Evolutionary conservation across 2,113 vertebrate species (phyloP), one percentile per base, ranked within the genome.

Genomic region (Murina feae): DNA sequence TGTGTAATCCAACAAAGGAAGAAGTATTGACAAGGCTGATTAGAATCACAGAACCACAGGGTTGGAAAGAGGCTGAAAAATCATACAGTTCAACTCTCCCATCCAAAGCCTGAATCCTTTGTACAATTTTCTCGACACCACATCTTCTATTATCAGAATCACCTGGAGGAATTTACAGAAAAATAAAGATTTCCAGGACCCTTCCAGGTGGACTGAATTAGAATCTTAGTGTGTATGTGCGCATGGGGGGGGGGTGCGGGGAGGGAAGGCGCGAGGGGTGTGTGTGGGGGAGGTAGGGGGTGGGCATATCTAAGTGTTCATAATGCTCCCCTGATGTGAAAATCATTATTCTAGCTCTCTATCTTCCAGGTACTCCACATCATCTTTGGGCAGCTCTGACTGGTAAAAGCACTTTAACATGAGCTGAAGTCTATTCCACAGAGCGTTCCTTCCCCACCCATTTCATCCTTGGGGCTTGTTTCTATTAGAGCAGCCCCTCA

Each of bases 71-170:
- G 11, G 9, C 25, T 47, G 16, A 68, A 72, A 72, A 78, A 60
- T 79, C 28, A 23, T 12, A 30, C 14, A 69, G 63, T 35, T 93
- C 28, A 20, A 47, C n/a, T 18, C 35, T 74, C n/a, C 7, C 44
- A 44, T 44, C 47, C 63, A 42, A 74, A 93, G 6, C 32, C 17
- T 63, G 55, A 69, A 37, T 78, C 16, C 37, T 8, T 78, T 88
- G 85, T 44, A 16, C 49, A 66, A 66, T 51, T 89, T 85, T 79
- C 4, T 42, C 37, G 16, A 44, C 25, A 85, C 5, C 2, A 23
- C 35, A 86, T 74, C 20, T 58, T 86, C 66, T 58, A 35, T 66
- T 53, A 85, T 58, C 42, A 88, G 51, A 83, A 86, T 80, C 65
- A 68, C 49, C 71, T 55, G 8, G 20, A 58, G 39, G n/a, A n/a